A percentile compares a stretch with the other conserved stretches of the same genome.
Conservation (phyloP, 2,797 vertebrate species). For the Gymnothorax reevesii region DNA sequence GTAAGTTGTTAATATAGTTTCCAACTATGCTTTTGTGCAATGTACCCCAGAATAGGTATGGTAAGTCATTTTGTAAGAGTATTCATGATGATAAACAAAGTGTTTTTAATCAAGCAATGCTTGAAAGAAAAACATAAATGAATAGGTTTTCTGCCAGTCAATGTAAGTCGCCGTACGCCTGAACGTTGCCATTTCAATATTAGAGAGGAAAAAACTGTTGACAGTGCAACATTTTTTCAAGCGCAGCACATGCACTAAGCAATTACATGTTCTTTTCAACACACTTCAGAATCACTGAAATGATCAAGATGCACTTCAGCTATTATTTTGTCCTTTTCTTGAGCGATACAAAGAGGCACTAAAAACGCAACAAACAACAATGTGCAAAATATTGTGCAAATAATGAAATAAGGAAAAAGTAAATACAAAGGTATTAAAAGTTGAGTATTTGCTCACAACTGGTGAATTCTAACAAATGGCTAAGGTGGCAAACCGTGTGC, state of each 20-base stretch:
- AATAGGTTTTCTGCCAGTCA: neutral
- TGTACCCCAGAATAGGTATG: neutral
- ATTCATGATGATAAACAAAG: neutral
- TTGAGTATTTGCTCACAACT: no score
- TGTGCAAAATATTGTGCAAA: no score
- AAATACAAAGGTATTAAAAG: no score
- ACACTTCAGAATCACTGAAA: constrained; percentile 4
- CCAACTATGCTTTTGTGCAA: neutral
- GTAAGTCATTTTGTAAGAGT: neutral
- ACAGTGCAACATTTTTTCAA: constrained; percentile 5
- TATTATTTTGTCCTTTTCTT: constrained; percentile 4
- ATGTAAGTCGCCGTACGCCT: neutral
- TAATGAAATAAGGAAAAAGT: no score
- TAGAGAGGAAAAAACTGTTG: neutral
- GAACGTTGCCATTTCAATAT: neutral
- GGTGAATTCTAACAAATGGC: no score
- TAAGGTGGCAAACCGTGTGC: no score
- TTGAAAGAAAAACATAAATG: neutral
- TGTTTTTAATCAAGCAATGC: neutral
- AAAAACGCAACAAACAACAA: no score
- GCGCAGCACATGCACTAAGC: neutral
- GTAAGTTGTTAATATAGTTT: no score
- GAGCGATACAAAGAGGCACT: neutral
- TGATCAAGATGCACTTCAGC: constrained; percentile 2
- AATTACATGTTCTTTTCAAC: constrained; percentile 14